Evolutionary conservation across 2,888 invertebrate species (phyloP).

Genomic region (Hypomecis punctinalis): DNA sequence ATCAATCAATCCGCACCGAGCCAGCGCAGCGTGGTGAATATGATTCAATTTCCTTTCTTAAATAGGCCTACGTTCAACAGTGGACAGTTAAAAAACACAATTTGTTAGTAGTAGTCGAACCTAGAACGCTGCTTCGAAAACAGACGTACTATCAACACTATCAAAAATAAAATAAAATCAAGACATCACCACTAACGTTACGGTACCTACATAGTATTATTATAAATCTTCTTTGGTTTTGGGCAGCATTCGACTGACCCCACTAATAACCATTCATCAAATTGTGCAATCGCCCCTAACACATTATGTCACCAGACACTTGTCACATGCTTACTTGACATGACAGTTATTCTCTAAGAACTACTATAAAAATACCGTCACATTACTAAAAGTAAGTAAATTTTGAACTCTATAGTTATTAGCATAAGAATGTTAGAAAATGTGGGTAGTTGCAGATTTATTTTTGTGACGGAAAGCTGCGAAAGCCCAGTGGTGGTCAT

Average conservation of each 20-base stretch:
- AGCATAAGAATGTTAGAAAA: not conserved
- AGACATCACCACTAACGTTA: too few relatives aligned
- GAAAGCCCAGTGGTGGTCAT: slow-evolving; percentile 58
- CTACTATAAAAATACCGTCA: slow-evolving; percentile 7
- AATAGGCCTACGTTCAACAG: too few relatives aligned
- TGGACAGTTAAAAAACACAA: too few relatives aligned
- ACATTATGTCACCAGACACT: slow-evolving; percentile 39
- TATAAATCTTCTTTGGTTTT: not conserved
- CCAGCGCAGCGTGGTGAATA: too few relatives aligned
- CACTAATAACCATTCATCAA: slow-evolving; percentile 23
- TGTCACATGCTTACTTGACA: slow-evolving; percentile 38
- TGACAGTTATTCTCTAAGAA: slow-evolving; percentile 39
- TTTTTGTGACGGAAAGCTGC: slow-evolving; percentile 28
- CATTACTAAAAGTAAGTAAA: not conserved
- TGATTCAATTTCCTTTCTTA: too few relatives aligned
- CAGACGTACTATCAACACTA: too few relatives aligned
- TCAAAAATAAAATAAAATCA: too few relatives aligned
- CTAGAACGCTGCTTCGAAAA: too few relatives aligned
- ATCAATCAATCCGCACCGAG: too few relatives aligned
- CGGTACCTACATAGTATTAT: too few relatives aligned
- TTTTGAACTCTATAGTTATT: slow-evolving; percentile 3
- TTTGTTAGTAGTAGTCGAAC: too few relatives aligned
- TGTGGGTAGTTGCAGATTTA: slow-evolving; percentile 7
- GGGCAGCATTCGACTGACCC: slow-evolving; percentile 17
- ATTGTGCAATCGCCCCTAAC: slow-evolving; percentile 34